These are phyloP conservation scores for Dendrolimus punctatus DNA, from an alignment of 1,140 invertebrate genomes.

Conservation along the genomic window DNA sequence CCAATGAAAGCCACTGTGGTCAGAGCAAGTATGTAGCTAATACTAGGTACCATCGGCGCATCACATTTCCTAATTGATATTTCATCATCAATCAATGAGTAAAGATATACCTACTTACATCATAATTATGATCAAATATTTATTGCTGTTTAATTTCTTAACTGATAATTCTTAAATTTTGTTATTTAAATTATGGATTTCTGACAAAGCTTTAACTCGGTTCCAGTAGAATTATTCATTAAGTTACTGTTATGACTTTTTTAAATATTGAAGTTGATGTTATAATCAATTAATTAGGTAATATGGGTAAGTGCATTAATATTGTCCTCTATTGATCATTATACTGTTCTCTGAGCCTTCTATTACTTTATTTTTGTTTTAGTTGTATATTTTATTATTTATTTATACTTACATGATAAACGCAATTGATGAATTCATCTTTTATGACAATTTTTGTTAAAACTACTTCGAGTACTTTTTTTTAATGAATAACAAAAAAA, in stretches of 20 bases:
- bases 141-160: conserved; percentile 68
- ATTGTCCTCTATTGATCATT: conserved; percentile 62
- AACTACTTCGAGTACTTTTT: conserved; percentile 15
- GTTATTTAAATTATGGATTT: conserved; percentile 70
- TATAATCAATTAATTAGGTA: conserved; percentile 67
- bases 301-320: conserved; percentile 70
- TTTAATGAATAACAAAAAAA: conserved; percentile 11
- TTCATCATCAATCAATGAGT: conserved; percentile 2
- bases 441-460: conserved; percentile 20
- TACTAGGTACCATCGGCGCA: conserved; percentile 31
- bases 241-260: conserved; percentile 69
- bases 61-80: conserved; percentile 29
- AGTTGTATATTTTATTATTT: conserved; percentile 71
- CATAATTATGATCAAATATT: conserved; percentile 61
- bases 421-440: conserved; percentile 38
- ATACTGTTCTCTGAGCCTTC: conserved; percentile 63
- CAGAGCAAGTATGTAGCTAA: conserved; percentile 25
- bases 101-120: too few relatives aligned
- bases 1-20: conserved; percentile 16
- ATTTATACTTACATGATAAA: conserved; percentile 58
- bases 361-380: conserved; percentile 66
- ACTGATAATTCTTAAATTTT: conserved; percentile 63
- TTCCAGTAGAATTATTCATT: conserved; percentile 70
- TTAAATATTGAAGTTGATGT: conserved; percentile 69
- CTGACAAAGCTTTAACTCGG: conserved; percentile 70